phyloP scores from a whole-genome alignment of 2,113 vertebrate genomes.

The Strix aluco region DNA sequence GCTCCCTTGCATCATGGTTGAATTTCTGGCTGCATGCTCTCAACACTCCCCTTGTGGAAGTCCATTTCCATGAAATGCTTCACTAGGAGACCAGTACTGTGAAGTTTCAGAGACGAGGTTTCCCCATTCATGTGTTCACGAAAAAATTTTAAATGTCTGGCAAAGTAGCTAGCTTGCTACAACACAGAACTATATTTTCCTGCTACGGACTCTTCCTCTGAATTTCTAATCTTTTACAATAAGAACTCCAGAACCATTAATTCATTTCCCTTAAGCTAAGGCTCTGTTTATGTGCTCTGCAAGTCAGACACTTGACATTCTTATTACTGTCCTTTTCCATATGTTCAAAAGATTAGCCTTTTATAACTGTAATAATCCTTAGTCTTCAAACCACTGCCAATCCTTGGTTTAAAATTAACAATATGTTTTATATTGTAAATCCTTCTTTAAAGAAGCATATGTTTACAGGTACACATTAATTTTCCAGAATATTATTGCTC shows the following conservation, averaged over 20 bases:
- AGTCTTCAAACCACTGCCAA: background rate
- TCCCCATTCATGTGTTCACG: fast-evolving
- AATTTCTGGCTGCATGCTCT: background rate
- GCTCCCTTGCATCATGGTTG: background rate
- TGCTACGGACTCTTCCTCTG: background rate
- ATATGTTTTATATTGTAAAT: background rate
- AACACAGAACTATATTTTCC: background rate
- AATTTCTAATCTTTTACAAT: background rate
- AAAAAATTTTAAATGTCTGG: background rate
- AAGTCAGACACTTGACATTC: background rate
- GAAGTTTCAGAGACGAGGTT: background rate
- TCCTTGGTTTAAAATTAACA: background rate
- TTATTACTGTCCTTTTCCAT: background rate
- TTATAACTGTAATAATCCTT: background rate
- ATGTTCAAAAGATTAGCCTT: background rate
- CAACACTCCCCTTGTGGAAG: background rate
- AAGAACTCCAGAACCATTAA: background rate
- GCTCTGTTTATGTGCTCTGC: background rate
- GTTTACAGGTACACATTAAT: background rate
- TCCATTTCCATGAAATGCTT: background rate
- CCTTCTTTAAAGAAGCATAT: background rate
- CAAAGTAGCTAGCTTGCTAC: background rate
- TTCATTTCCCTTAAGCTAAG: background rate
- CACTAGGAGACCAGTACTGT: background rate
- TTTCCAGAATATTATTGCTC: background rate